Evolutionary conservation across 2,888 invertebrate genomes (phyloP), one percentile per base, ranked within the genome.

Genomic region (Oligia strigilis): DNA sequence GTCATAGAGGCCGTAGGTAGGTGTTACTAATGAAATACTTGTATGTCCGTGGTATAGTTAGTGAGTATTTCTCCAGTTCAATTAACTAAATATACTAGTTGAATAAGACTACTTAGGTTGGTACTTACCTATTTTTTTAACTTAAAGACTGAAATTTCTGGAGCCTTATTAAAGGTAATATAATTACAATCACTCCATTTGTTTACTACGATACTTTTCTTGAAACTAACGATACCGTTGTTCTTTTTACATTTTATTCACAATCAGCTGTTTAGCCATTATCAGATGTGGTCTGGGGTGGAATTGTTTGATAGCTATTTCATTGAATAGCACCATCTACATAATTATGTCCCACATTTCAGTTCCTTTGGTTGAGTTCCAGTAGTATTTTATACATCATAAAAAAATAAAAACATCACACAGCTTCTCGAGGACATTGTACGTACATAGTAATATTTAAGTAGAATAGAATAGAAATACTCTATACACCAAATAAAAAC

Each of bases 1-100:
- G 23, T 19, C 14, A 14, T 19, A 74, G 40, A 75, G 82, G 76
- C 69, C 55, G 29, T 80, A 49, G 60, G 29, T 80, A 49, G 60
- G 60, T 69, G 60, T 66, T 60, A 76, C 71, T 72, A 11, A 60
- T 3, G 60, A 40, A 77, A 36, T 71, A 66, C 17, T 4, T 79
- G 40, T 62, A 58, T 49, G 46, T 49, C 9, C 1, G 46, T 67
- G 66, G 1, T 58, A 60, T 29, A 69, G 9, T 62, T 29, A 60
- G 9, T 55, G 40, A 72, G 4, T 60, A 40, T n/a, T 4, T 8
- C 19, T 49, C 75, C 14, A 76, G 40, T 62, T 75, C n/a, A 49
- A 62, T 49, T 19, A 46, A 5, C 4, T 62, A 36, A 40, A 40
- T 40, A 74, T 4, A 52, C n/a, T 49, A 40, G 17, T 46, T 49